Evolutionary conservation across 2,113 vertebrate species (phyloP).

Genomic region (Rhinopomastus cyanomelas): DNA sequence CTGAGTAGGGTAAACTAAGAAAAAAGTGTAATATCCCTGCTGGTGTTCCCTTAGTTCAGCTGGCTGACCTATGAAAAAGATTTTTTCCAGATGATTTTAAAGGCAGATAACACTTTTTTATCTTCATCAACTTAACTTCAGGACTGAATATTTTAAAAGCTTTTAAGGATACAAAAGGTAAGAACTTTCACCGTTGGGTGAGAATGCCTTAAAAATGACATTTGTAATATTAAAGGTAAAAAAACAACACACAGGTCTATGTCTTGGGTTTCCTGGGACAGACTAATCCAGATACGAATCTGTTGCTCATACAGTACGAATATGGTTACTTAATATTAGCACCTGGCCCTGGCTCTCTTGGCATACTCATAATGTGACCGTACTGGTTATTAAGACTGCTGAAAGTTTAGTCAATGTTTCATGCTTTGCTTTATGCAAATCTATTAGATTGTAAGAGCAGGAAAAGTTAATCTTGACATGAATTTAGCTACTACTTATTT

Average conservation of each 20-base stretch:
- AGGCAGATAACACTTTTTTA: not conserved
- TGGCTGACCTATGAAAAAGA: not conserved
- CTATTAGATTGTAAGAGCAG: not conserved
- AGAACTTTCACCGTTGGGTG: not conserved
- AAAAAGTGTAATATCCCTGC: not conserved
- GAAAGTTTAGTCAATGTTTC: not conserved
- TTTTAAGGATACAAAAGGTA: not conserved
- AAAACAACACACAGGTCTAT: not conserved
- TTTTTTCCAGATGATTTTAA: not conserved
- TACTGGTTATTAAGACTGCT: not conserved
- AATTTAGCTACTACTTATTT: conserved; percentile 26
- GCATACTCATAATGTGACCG: not conserved
- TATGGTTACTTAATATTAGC: conserved; percentile 11
- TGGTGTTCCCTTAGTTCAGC: not conserved
- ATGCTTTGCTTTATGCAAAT: not conserved
- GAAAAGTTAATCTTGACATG: not conserved
- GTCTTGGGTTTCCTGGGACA: not conserved
- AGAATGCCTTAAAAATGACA: not conserved
- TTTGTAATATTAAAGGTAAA: not conserved
- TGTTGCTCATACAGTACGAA: not conserved
- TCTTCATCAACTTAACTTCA: not conserved
- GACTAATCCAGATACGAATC: not conserved
- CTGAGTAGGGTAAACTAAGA: not conserved
- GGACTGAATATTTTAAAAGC: not conserved
- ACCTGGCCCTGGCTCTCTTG: not conserved